phyloP scores from a whole-genome alignment of 2,797 vertebrate species.

The Ctenosaura bakeri region DNA sequence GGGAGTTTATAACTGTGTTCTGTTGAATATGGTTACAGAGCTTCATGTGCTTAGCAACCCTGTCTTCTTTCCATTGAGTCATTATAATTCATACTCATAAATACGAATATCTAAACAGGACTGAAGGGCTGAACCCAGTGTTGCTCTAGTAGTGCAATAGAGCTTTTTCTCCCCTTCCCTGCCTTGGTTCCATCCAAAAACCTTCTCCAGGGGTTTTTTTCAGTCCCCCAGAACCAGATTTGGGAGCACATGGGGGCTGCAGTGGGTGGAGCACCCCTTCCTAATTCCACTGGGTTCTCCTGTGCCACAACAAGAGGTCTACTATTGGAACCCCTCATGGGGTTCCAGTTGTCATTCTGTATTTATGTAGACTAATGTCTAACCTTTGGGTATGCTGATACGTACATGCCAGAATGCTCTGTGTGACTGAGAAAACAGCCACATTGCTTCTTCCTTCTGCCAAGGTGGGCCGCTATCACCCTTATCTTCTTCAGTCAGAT shows the following conservation, averaged over 20 bases:
- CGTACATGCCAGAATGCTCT: not conserved
- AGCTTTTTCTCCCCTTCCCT: no score
- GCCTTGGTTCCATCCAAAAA: not conserved
- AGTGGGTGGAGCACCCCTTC: not conserved
- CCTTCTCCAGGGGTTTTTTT: not conserved
- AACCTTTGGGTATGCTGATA: not conserved
- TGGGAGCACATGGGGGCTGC: not conserved
- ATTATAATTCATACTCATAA: not conserved
- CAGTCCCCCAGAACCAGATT: not conserved
- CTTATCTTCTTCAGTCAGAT: not conserved
- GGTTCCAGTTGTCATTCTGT: not conserved
- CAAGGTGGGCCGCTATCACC: not conserved
- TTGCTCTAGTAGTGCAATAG: not conserved
- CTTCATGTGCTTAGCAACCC: not conserved
- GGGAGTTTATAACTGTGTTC: not conserved
- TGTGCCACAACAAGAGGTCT: not conserved
- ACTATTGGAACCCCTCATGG: not conserved
- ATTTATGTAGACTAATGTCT: not conserved
- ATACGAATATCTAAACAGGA: not conserved
- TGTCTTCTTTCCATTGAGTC: not conserved
- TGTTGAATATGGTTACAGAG: not conserved
- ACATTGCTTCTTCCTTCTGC: not conserved
- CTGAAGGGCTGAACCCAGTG: not conserved
- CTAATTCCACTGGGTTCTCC: not conserved
- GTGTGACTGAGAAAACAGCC: not conserved